A percentile compares a stretch with the other conserved stretches of the same genome.
phyloP scores from a whole-genome alignment of 92 coral and sea anemone genomes.

The Phenganax subtilis region DNA sequence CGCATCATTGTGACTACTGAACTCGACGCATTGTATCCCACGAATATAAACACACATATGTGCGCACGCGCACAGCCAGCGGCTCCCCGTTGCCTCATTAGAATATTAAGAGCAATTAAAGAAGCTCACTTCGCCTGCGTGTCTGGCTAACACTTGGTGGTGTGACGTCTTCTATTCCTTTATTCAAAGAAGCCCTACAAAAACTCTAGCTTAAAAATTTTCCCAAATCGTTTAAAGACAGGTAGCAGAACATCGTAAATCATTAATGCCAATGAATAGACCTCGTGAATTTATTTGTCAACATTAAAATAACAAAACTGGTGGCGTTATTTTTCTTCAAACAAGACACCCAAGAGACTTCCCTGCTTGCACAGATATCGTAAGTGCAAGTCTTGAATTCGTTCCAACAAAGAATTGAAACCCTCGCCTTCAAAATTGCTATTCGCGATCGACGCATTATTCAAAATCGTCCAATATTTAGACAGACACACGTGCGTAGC shows the following conservation, averaged over 20 bases:
- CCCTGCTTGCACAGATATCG: not conserved
- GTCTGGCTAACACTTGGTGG: conserved; percentile 33
- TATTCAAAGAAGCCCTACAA: conserved; percentile 15
- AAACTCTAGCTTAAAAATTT: not conserved
- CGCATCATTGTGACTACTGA: conserved; percentile 44
- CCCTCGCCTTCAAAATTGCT: conserved; percentile 11
- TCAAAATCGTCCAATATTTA: conserved; percentile 33
- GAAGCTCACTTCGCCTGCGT: conserved; percentile 33
- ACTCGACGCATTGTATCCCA: conserved; percentile 1
- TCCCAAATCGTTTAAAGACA: not conserved
- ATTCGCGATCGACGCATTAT: conserved; percentile 36
- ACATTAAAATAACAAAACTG: conserved; percentile 10
- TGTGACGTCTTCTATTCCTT: conserved; percentile 36
- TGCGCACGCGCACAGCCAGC: conserved; percentile 36
- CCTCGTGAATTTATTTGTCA: conserved; percentile 31
- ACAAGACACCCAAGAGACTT: conserved; percentile 5
- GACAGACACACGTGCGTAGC: conserved; percentile 36
- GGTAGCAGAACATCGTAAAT: conserved; percentile 3
- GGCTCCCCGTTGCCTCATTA: conserved; percentile 43
- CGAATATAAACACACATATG: conserved; percentile 32
- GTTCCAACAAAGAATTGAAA: conserved; percentile 7
- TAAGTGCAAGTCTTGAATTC: not conserved
- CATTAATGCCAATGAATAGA: conserved; percentile 25
- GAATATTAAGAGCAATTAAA: conserved; percentile 43
- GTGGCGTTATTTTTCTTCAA: conserved; percentile 16